A percentile compares a stretch with the other conserved stretches of the same genome.
Evolutionary conservation across 2,113 vertebrate genomes (phyloP).

Genomic region (Sander vitreus): DNA sequence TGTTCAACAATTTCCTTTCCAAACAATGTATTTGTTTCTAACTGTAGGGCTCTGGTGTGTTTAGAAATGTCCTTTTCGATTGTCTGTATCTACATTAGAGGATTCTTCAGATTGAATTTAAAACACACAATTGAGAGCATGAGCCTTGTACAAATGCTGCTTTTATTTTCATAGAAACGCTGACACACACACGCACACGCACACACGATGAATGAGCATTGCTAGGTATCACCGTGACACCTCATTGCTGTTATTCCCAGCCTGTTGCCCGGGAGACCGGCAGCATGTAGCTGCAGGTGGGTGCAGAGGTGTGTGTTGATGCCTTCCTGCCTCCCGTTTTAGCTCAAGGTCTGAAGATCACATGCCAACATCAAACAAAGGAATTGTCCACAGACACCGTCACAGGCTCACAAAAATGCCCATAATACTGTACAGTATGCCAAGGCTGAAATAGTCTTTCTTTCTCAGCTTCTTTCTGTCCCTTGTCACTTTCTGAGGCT

Average conservation of each 20-base stretch:
- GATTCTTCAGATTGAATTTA: conserved; percentile 11
- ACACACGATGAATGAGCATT: conserved; percentile 28
- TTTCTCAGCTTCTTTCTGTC: not conserved
- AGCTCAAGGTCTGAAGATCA: conserved; percentile 63
- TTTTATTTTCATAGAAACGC: not conserved
- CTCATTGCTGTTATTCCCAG: conserved; percentile 62
- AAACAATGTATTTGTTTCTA: not conserved
- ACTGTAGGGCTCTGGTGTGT: not conserved
- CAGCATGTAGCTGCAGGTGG: conserved; percentile 69
- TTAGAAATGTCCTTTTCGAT: not conserved
- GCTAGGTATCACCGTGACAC: conserved; percentile 62
- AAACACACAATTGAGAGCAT: conserved; percentile 22
- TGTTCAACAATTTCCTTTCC: not conserved
- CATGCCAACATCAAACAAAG: conserved; percentile 60
- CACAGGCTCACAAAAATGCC: conserved; percentile 10
- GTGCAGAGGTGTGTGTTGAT: conserved; percentile 61
- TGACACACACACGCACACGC: not conserved
- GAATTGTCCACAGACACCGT: conserved; percentile 29
- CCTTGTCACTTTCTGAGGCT: not conserved
- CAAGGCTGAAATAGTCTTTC: not conserved
- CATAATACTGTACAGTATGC: not conserved
- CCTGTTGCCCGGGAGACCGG: conserved; percentile 75
- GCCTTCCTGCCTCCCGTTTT: conserved; percentile 53
- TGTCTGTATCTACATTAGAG: conserved; percentile 9
- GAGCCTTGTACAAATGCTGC: conserved; percentile 15